A percentile compares a stretch with the other conserved stretches of the same genome.
Conservation (phyloP, 2,888 invertebrate genomes). For the Drosophila koepferae region DNA sequence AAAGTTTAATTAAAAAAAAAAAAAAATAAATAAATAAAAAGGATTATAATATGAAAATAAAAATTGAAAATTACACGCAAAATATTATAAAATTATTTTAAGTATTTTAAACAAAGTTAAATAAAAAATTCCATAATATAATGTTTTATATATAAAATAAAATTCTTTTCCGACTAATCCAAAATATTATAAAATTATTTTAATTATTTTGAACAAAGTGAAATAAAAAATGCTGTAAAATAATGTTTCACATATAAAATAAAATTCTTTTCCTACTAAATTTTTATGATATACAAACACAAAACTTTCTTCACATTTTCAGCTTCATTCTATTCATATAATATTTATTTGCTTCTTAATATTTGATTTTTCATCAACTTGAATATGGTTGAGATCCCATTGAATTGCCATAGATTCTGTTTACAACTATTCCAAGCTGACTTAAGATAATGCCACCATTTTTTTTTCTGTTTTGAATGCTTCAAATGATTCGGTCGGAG, state of each 20-base stretch:
- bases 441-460: constrained; percentile 33
- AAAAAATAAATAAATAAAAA: too few relatives aligned
- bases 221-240: not conserved
- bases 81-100: too few relatives aligned
- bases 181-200: too few relatives aligned
- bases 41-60: too few relatives aligned
- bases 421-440: not conserved
- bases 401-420: not conserved
- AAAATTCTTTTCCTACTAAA: not conserved
- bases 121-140: not conserved
- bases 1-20: too few relatives aligned
- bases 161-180: not conserved
- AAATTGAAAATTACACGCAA: too few relatives aligned
- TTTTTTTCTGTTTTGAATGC: constrained; percentile 1
- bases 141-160: not conserved
- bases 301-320: not conserved
- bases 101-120: too few relatives aligned
- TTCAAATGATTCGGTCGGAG: not conserved
- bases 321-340: not conserved
- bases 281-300: not conserved
- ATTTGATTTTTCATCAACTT: not conserved
- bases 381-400: not conserved
- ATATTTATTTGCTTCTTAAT: not conserved
- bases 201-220: too few relatives aligned
- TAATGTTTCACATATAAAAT: not conserved